phyloP scores from a whole-genome alignment of 2,888 invertebrate species.

The Chironomus riparius region DNA sequence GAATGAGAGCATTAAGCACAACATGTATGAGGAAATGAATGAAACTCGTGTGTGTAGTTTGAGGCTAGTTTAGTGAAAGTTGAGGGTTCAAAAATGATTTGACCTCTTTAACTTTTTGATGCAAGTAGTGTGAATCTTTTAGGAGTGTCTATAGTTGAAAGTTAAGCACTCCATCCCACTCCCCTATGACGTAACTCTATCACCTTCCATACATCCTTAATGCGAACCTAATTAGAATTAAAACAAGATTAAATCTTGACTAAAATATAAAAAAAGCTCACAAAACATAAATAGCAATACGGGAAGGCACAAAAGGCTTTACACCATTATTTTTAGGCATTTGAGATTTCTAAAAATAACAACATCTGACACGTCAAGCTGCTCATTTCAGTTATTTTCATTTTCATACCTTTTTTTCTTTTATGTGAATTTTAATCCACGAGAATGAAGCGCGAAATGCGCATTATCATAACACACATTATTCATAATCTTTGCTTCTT shows the following conservation, averaged over 20 bases:
- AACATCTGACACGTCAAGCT: neutral
- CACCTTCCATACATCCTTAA: neutral
- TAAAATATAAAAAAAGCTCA: neutral
- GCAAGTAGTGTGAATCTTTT: neutral
- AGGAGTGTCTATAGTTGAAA: neutral
- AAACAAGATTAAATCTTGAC: constrained; percentile 16
- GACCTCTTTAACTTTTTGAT: neutral
- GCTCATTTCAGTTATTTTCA: neutral
- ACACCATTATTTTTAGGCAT: constrained; percentile 4
- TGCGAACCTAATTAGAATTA: constrained; percentile 12
- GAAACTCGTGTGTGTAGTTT: neutral
- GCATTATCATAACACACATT: neutral
- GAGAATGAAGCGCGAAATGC: neutral
- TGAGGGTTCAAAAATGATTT: neutral
- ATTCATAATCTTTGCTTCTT: no score
- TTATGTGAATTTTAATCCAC: neutral
- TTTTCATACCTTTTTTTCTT: neutral
- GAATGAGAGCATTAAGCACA: neutral
- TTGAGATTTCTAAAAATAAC: constrained; percentile 14
- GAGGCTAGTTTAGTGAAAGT: neutral
- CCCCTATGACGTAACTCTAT: neutral
- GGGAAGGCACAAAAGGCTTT: neutral
- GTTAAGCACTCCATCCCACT: neutral
- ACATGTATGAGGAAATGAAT: neutral
- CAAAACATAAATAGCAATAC: neutral